phyloP scores from a whole-genome alignment of 2,113 vertebrate genomes.

The Serinus canaria region DNA sequence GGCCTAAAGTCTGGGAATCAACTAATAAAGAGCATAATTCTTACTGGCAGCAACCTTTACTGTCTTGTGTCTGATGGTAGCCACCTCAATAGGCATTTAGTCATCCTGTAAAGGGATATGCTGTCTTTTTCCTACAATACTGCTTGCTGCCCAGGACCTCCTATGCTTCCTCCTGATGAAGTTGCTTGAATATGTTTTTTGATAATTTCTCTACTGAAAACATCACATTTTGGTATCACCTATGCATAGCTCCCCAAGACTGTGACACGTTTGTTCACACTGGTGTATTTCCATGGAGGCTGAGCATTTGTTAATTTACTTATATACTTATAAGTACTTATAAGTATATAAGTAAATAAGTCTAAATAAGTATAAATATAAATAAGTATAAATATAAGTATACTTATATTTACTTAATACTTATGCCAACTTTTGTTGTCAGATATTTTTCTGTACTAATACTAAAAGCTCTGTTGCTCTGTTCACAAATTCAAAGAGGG shows the following conservation, averaged over 20 bases:
- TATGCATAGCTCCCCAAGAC: neutral
- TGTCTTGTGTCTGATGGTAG: neutral
- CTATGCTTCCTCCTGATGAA: neutral
- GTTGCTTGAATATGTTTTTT: neutral
- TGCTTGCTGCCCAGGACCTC: neutral
- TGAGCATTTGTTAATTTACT: neutral
- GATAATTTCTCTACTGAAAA: neutral
- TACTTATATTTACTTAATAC: too few species aligned
- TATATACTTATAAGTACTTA: too few species aligned
- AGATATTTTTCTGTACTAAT: neutral
- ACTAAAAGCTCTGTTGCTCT: neutral
- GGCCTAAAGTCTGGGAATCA: neutral
- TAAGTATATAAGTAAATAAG: too few species aligned
- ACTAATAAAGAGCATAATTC: neutral
- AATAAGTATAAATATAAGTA: too few species aligned
- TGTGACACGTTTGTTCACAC: neutral
- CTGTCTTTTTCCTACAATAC: neutral
- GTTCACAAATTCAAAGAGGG: neutral
- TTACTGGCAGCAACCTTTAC: neutral
- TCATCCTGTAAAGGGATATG: neutral
- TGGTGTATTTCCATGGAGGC: neutral
- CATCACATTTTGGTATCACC: rapidly evolving
- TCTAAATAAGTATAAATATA: too few species aligned
- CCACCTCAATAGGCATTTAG: neutral
- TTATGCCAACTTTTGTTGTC: neutral